These are phyloP conservation scores for Nannobrachium achirus DNA, from an alignment of 2,113 vertebrate genomes.

Conservation along the genomic window DNA sequence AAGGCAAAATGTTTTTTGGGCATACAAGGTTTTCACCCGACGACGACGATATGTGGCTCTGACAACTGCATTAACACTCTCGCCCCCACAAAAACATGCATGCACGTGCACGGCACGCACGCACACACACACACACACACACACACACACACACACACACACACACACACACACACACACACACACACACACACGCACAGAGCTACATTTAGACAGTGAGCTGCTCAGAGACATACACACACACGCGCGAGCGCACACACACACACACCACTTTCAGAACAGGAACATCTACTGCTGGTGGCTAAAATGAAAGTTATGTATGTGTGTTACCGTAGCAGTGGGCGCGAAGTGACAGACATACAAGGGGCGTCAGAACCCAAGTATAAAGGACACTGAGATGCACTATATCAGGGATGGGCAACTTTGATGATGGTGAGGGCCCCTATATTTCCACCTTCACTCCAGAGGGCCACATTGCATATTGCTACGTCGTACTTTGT, in stretches of 20 bases:
- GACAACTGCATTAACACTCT: too few species aligned
- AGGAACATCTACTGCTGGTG: constrained; percentile 15
- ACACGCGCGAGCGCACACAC: background rate
- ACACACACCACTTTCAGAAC: background rate
- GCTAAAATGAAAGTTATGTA: constrained; percentile 17
- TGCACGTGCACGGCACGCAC: constrained; percentile 12
- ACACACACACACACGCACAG: background rate
- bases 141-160: background rate
- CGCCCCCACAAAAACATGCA: too few species aligned
- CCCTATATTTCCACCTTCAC: too few species aligned
- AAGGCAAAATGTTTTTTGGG: too few species aligned
- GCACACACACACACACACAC: background rate
- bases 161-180: constrained; percentile 5
- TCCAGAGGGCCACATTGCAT: too few species aligned
- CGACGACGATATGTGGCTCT: too few species aligned
- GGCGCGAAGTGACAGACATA: background rate
- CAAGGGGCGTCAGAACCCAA: background rate
- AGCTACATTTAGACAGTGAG: background rate
- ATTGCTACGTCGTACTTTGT: too few species aligned
- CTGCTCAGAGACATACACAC: background rate
- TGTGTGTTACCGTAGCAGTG: background rate
- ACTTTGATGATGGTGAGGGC: too few species aligned
- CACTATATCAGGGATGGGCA: background rate
- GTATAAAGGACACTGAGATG: background rate
- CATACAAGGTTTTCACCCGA: too few species aligned